Percentiles rank a stretch among this genome's conserved stretches.
Evolutionary conservation across 1,140 invertebrate species (phyloP).

Genomic region (Holcopasites calliopsidis): DNA sequence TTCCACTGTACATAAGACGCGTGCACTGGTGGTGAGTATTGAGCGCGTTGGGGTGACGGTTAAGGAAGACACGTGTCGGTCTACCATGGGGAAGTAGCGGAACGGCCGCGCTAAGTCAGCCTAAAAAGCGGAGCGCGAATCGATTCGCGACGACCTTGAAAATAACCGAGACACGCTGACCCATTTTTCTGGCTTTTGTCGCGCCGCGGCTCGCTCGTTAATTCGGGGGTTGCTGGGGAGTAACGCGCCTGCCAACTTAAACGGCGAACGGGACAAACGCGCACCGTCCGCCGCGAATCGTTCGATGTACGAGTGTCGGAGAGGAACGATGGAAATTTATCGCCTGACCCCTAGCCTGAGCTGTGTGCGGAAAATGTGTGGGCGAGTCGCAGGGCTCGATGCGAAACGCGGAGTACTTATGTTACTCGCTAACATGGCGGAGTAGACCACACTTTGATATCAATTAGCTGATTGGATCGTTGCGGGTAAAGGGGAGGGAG

Average conservation of each 20-base stretch:
- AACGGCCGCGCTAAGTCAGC: not conserved
- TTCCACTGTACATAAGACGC: conserved; percentile 45
- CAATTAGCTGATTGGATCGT: conserved; percentile 28
- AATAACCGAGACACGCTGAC: conserved; percentile 51
- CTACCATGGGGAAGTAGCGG: not conserved
- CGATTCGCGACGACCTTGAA: conserved; percentile 51
- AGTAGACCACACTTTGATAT: not conserved
- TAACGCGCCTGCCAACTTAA: conserved; percentile 39
- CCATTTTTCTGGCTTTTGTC: conserved; percentile 36
- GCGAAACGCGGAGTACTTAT: conserved; percentile 1
- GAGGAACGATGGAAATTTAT: conserved; percentile 37
- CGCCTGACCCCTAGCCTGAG: conserved; percentile 25
- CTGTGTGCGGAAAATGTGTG: conserved; percentile 18
- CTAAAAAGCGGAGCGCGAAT: conserved; percentile 34
- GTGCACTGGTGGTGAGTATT: not conserved
- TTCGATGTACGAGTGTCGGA: not conserved
- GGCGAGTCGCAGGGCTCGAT: conserved; percentile 13
- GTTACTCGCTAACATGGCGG: not conserved
- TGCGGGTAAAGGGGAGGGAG: not conserved
- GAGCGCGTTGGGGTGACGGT: conserved; percentile 12
- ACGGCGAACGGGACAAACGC: conserved; percentile 27
- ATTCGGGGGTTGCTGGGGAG: not conserved
- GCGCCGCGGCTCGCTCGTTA: conserved; percentile 5
- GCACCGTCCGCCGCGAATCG: not conserved
- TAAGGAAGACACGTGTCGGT: not conserved